Base-by-base conservation (phyloP, 1,140 invertebrate genomes). In the Carposina sasakii region DNA sequence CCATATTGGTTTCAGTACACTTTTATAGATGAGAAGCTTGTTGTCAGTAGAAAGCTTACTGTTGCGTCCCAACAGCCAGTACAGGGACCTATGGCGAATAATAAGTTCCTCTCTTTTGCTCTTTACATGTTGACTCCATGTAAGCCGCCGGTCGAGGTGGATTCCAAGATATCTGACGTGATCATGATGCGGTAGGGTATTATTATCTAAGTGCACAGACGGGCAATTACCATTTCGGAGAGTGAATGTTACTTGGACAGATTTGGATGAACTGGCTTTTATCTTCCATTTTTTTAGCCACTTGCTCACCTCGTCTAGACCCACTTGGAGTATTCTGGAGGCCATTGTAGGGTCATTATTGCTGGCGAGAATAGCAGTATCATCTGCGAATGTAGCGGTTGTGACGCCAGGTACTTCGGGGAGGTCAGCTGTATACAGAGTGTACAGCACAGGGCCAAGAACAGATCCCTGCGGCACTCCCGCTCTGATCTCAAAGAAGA, bases 231-330 rank as follows among this genome's bases (percentile, higher is more conserved):
- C 28, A 10, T n/a, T 10, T 37, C 39, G 21, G 1, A 17, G 24
- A 6, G 48, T 52, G 13, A 49, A 52, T 3, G 54, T 57, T 3
- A 57, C 54, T 19, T 52, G 44, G 17, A 37, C 40, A 17, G 33
- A 37, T 15, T 48, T 53, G 15, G 10, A 20, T 42, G 42, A 34
- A 19, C 47, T 52, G 9, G 36, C 21, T 37, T 54, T 48, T 34
- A 48, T 43, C 8, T 23, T 4, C 51, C 51, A 49, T 8, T n/a
- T 21, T 12, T 48, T 21, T 12, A 48, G 36, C 46, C 46, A 48
- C 31, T 39, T 5, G 6, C 22, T 15, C 1, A 40, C 22, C 1
- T 40, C 31, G n/a, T 28, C n/a, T 24, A 33, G 15, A 31, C 10
- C 22, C 1, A 8, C 12, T 21, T 39, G 36, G 12, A 39, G 36